phyloP scores from a whole-genome alignment of 2,113 vertebrate genomes.

The Perca flavescens region DNA sequence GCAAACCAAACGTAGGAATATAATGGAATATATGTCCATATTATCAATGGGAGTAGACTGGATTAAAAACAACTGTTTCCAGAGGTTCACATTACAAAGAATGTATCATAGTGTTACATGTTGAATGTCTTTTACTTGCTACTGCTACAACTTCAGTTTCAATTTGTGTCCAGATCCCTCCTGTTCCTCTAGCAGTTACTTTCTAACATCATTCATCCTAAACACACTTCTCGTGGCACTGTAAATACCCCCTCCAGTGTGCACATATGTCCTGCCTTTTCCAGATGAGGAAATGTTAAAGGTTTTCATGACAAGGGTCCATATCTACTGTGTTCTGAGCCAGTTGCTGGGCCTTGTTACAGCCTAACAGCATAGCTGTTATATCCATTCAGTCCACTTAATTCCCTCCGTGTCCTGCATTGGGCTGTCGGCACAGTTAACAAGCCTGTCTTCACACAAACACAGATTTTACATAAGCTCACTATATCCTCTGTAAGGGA shows the following conservation, averaged over 20 bases:
- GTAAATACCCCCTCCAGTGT: conserved; percentile 6
- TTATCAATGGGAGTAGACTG: neutral
- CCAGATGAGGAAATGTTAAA: conserved; percentile 41
- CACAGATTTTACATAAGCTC: conserved; percentile 31
- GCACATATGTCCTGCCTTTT: conserved; percentile 48
- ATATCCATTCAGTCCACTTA: conserved; percentile 50
- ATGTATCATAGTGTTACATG: conserved; percentile 1
- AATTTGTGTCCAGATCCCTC: neutral
- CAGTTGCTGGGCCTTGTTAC: conserved; percentile 36
- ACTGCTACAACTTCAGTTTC: conserved; percentile 29
- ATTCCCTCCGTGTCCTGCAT: conserved; percentile 34
- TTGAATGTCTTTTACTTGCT: conserved; percentile 6
- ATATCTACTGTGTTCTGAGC: conserved; percentile 19
- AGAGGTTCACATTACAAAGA: conserved; percentile 16
- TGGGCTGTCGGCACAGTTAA: conserved; percentile 37
- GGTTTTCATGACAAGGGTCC: conserved; percentile 8
- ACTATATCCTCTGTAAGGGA: conserved; percentile 32
- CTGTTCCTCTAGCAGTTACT: neutral
- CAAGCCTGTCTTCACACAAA: conserved; percentile 45
- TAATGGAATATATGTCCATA: neutral
- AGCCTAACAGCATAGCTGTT: conserved; percentile 37
- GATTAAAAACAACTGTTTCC: conserved; percentile 3
- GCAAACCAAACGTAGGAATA: neutral
- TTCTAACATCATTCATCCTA: conserved; percentile 9
- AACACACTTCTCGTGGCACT: conserved; percentile 5